These are phyloP conservation scores for Eupristina koningsbergeri DNA, from an alignment of 1,140 invertebrate species.

Conservation along the genomic window DNA sequence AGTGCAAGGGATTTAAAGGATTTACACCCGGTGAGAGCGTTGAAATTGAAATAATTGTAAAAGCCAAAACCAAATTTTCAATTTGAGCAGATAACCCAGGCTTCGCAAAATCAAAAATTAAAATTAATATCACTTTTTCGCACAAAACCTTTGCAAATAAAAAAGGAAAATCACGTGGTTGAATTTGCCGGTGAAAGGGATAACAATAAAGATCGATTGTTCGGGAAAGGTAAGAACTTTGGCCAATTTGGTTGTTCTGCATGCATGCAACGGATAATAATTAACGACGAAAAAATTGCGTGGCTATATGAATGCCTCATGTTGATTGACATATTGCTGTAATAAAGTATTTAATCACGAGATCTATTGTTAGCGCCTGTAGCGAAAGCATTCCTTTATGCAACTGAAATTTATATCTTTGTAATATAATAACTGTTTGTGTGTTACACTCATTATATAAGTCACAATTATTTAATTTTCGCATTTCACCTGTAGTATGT, in stretches of 20 bases:
- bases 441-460: neutral
- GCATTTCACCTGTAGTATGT: too few species aligned
- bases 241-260: neutral
- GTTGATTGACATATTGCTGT: neutral
- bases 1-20: conserved; percentile 3
- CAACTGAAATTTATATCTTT: neutral
- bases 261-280: neutral
- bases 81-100: neutral
- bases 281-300: neutral
- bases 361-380: neutral
- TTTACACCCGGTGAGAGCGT: neutral
- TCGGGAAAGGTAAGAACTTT: neutral
- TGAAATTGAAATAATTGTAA: conserved; percentile 28
- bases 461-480: neutral
- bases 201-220: neutral
- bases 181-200: neutral
- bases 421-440: neutral
- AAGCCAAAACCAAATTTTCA: conserved; percentile 16
- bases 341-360: conserved; percentile 5
- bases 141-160: neutral
- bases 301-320: neutral
- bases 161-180: neutral
- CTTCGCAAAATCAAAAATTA: neutral
- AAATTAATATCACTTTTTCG: neutral
- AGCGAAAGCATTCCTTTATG: neutral